Percentiles rank a stretch among this genome's conserved stretches.
phyloP scores from a whole-genome alignment of 2,888 invertebrate species.

The Saturnia pavonia region DNA sequence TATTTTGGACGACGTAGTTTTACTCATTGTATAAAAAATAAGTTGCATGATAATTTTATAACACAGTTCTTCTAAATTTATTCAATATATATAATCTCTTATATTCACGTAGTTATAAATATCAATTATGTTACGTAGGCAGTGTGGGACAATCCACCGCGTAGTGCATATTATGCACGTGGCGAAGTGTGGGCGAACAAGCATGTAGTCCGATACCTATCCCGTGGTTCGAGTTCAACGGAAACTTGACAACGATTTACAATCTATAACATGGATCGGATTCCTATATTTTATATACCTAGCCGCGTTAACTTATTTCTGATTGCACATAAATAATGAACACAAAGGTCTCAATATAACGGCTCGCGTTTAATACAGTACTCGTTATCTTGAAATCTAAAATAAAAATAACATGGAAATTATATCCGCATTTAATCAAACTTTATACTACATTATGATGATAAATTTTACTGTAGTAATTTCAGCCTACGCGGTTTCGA shows the following conservation, averaged over 20 bases:
- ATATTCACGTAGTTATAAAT: slow-evolving; percentile 21
- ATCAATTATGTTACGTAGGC: slow-evolving; percentile 31
- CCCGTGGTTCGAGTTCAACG: slow-evolving; percentile 27
- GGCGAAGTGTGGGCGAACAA: slow-evolving; percentile 66
- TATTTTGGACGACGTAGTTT: too few relatives aligned
- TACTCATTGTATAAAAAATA: background rate
- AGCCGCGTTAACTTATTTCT: slow-evolving; percentile 6
- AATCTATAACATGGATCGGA: slow-evolving; percentile 26
- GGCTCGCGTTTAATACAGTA: background rate
- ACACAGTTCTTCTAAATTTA: slow-evolving; percentile 17
- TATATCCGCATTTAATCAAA: background rate
- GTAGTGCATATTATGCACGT: slow-evolving; percentile 55
- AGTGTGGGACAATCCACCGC: slow-evolving; percentile 31
- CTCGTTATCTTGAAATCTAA: background rate
- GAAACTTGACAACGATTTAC: slow-evolving; percentile 32
- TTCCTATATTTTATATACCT: slow-evolving; percentile 15
- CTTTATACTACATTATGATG: background rate
- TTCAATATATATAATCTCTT: slow-evolving; percentile 3
- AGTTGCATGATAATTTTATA: background rate
- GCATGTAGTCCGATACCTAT: slow-evolving; percentile 52
- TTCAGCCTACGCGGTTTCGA: background rate
- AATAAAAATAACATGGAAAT: slow-evolving; percentile 6
- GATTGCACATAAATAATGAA: slow-evolving; percentile 14
- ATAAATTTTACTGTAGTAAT: background rate
- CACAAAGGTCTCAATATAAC: background rate